Evolutionary conservation across 2,888 invertebrate species (phyloP).

Genomic region (Cantharis rustica): DNA sequence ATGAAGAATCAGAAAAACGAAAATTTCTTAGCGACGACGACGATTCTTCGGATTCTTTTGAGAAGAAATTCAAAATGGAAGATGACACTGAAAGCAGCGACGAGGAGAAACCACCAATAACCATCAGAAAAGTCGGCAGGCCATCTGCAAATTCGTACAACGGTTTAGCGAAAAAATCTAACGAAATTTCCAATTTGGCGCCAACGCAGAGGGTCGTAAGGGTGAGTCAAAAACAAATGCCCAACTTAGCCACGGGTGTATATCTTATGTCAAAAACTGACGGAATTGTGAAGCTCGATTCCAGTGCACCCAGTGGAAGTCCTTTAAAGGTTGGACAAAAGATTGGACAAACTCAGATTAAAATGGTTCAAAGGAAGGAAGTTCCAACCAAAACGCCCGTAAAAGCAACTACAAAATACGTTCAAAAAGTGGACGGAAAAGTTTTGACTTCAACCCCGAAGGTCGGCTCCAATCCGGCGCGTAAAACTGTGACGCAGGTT

Average conservation of each 20-base stretch:
- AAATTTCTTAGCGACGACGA: constrained; percentile 43
- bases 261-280: constrained; percentile 80
- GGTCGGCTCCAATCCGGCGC: constrained; percentile 25
- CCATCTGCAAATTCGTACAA: constrained; percentile 30
- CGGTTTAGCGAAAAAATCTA: constrained; percentile 44
- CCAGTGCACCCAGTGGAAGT: constrained; percentile 55
- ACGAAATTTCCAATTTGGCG: constrained; percentile 53
- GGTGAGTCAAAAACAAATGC: constrained; percentile 75
- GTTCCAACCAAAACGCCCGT: not conserved
- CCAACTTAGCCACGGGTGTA: constrained; percentile 66
- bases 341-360: constrained; percentile 58
- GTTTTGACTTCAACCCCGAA: constrained; percentile 29
- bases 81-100: constrained; percentile 46
- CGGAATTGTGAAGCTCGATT: constrained; percentile 73
- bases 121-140: constrained; percentile 33
- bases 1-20: constrained; percentile 44
- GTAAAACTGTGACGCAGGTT: not conserved
- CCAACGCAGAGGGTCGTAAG: constrained; percentile 73
- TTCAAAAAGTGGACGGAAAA: constrained; percentile 1
- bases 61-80: constrained; percentile 52
- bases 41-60: constrained; percentile 48
- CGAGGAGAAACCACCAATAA: constrained; percentile 33
- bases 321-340: constrained; percentile 58
- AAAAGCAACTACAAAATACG: not conserved
- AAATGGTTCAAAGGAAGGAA: constrained; percentile 51